Percentiles rank a stretch among this genome's conserved stretches.
Evolutionary conservation across 2,797 vertebrate genomes (phyloP).

Genomic region (Pseudochaenichthys georgianus): DNA sequence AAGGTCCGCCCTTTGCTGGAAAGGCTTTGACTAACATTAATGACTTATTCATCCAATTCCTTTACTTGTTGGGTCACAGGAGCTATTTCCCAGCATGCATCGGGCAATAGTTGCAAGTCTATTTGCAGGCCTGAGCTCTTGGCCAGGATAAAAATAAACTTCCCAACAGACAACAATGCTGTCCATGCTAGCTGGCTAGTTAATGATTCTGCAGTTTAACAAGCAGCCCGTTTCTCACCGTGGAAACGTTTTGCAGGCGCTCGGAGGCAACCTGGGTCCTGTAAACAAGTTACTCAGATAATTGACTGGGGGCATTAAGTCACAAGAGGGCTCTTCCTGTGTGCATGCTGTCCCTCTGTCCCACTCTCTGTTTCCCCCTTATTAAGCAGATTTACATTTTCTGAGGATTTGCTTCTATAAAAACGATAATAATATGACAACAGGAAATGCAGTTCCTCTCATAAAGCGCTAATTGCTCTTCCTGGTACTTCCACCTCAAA

Average conservation of each 20-base stretch:
- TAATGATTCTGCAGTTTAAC: conserved; percentile 61
- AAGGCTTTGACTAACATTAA: conserved; percentile 26
- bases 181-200: conserved; percentile 46
- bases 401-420: conserved; percentile 43
- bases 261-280: conserved; percentile 39
- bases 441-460: conserved; percentile 74
- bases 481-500: conserved; percentile 59
- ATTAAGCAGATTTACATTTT: conserved; percentile 33
- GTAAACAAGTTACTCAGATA: conserved; percentile 74
- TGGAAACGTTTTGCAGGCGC: conserved; percentile 66
- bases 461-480: conserved; percentile 76
- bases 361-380: conserved; percentile 11
- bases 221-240: conserved; percentile 43
- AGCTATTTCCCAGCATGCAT: conserved; percentile 36
- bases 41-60: conserved; percentile 11
- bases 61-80: neutral
- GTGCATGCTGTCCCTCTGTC: conserved; percentile 23
- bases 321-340: conserved; percentile 78
- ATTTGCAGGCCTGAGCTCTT: conserved; percentile 10
- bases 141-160: conserved; percentile 46
- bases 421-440: conserved; percentile 59
- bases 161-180: conserved; percentile 46
- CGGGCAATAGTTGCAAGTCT: conserved; percentile 18
- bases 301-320: conserved; percentile 78
- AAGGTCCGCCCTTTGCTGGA: conserved; percentile 16